Conservation (phyloP, 30 jellyfish, hydroid and myxozoan genomes). For the Thelohanellus kitauei region DNA sequence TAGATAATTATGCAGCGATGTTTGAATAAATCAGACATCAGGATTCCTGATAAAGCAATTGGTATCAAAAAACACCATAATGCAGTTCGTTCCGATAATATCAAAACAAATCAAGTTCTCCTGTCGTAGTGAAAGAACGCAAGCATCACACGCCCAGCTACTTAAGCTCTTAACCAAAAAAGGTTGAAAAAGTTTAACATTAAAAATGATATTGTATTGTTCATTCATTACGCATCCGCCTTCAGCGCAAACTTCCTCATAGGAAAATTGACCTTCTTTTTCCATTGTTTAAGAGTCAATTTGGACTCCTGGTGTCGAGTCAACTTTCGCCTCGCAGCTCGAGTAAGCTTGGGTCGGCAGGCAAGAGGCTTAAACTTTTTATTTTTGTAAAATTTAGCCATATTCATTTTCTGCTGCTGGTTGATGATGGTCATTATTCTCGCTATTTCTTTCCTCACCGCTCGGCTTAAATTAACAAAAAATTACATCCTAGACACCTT, state of each 20-base stretch:
- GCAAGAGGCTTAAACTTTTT: constrained; percentile 56
- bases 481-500: constrained; percentile 53
- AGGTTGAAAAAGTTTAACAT: too few relatives aligned
- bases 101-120: neutral
- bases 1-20: too few relatives aligned
- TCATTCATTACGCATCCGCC: too few relatives aligned
- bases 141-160: neutral
- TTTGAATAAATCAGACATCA: too few relatives aligned
- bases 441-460: constrained; percentile 52
- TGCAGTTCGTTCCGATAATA: neutral
- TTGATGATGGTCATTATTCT: constrained; percentile 48
- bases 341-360: constrained; percentile 52
- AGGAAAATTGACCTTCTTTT: constrained; percentile 30
- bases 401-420: constrained; percentile 38
- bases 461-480: constrained; percentile 17
- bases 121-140: neutral
- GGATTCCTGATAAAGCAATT: too few relatives aligned
- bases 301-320: constrained; percentile 34
- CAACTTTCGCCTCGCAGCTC: constrained; percentile 67
- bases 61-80: too few relatives aligned
- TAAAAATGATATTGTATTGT: too few relatives aligned
- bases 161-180: too few relatives aligned
- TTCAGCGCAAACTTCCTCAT: constrained; percentile 51
- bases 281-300: constrained; percentile 31
- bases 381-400: constrained; percentile 27